These are phyloP conservation scores for Hiodon tergisus DNA, from an alignment of 2,113 vertebrate genomes.

Conservation along the genomic window DNA sequence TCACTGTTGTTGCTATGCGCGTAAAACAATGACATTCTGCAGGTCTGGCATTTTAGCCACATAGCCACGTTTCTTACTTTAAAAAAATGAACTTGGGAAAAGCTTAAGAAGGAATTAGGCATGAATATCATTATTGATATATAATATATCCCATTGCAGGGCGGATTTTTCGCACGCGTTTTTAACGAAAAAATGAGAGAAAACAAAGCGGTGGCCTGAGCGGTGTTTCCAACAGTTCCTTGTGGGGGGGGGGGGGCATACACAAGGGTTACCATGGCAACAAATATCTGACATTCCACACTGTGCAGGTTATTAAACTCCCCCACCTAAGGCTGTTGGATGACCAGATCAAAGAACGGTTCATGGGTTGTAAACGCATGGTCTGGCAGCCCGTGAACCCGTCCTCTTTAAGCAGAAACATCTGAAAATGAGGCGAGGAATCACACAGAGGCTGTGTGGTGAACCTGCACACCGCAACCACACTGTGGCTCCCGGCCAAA, in stretches of 20 bases:
- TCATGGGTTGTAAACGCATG: neutral
- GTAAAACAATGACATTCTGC: neutral
- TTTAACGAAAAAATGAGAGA: too few species aligned
- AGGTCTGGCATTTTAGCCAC: too few species aligned
- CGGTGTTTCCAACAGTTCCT: neutral
- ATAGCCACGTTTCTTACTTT: too few species aligned
- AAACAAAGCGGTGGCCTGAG: neutral
- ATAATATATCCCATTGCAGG: neutral
- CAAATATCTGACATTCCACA: conserved; percentile 16
- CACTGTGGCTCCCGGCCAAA: neutral
- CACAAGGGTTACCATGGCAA: conserved; percentile 11
- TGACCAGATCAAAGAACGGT: conserved; percentile 9
- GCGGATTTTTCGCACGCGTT: neutral
- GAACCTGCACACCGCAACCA: neutral
- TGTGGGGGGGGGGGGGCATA: neutral
- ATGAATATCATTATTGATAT: neutral
- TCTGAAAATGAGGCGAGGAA: neutral
- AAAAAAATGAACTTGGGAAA: too few species aligned
- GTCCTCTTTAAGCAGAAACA: neutral
- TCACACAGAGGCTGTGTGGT: neutral
- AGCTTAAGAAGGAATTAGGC: too few species aligned
- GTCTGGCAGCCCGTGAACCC: neutral
- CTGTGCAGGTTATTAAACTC: neutral
- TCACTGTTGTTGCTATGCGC: neutral
- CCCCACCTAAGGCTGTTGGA: neutral